phyloP scores from a whole-genome alignment of 1,140 invertebrate genomes.

The Diprion similis region DNA sequence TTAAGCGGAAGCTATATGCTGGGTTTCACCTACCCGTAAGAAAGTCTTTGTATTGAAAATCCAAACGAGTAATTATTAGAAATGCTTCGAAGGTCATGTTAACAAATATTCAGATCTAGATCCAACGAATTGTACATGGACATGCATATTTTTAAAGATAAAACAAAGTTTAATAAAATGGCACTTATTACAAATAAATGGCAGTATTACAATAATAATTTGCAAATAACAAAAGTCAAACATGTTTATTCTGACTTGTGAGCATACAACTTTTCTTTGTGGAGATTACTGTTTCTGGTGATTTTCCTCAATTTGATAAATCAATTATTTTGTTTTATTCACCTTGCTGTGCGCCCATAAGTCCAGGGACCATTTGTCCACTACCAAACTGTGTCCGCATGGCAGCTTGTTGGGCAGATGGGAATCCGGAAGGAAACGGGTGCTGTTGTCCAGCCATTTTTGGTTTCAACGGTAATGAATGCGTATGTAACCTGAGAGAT shows the following conservation, averaged over 20 bases:
- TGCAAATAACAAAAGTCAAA: too few species aligned
- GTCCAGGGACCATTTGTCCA: conserved; percentile 62
- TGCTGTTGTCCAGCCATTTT: conserved; percentile 67
- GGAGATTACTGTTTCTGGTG: too few species aligned
- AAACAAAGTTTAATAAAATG: too few species aligned
- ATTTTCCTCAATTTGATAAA: too few species aligned
- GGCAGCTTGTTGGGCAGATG: conserved; percentile 62
- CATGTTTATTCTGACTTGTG: too few species aligned
- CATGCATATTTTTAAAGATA: too few species aligned
- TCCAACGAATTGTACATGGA: too few species aligned
- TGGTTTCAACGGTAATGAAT: neutral
- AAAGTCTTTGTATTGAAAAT: conserved; percentile 3
- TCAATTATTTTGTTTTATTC: conserved; percentile 29
- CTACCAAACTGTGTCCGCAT: conserved; percentile 66
- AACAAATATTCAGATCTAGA: neutral
- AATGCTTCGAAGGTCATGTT: neutral
- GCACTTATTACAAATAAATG: too few species aligned
- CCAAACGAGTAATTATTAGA: conserved; percentile 12
- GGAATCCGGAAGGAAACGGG: conserved; percentile 65
- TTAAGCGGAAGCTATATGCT: conserved; percentile 14
- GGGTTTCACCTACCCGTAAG: conserved; percentile 3
- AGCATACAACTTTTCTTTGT: too few species aligned
- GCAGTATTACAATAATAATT: too few species aligned
- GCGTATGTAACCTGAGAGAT: too few species aligned
- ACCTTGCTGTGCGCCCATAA: conserved; percentile 63